phyloP scores from a whole-genome alignment of 92 coral and sea anemone species.

The Zoanthus sociatus region DNA sequence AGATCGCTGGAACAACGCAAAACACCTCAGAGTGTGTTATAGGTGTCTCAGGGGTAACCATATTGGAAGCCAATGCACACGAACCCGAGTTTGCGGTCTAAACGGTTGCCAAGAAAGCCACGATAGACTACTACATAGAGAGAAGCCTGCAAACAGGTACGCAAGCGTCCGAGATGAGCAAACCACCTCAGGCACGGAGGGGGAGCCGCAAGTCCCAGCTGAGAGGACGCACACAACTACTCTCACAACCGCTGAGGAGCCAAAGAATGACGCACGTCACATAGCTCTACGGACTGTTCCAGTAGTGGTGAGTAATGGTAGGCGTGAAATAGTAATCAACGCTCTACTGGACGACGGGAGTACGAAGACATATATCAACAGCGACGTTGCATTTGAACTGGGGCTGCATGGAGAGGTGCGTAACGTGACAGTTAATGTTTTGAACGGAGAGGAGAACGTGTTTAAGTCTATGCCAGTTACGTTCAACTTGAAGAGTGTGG shows the following conservation, averaged over 20 bases:
- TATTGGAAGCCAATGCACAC: constrained; percentile 31
- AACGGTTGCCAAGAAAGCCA: constrained; percentile 55
- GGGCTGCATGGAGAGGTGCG: constrained; percentile 48
- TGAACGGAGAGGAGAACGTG: constrained; percentile 17
- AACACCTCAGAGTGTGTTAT: constrained; percentile 54
- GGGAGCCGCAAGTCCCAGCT: no score
- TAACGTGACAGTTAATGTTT: constrained; percentile 53
- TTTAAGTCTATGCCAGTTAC: constrained; percentile 38
- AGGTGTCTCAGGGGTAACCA: constrained; percentile 62
- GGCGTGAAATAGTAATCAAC: constrained; percentile 29
- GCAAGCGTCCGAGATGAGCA: not conserved
- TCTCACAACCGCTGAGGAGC: no score
- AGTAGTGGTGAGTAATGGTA: constrained; percentile 50
- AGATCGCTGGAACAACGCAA: constrained; percentile 11
- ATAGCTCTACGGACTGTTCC: constrained; percentile 54
- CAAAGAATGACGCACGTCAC: no score
- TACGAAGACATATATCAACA: constrained; percentile 60
- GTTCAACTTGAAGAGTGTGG: constrained; percentile 18
- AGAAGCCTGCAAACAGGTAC: not conserved
- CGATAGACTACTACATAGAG: constrained; percentile 53
- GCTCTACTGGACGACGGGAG: constrained; percentile 64
- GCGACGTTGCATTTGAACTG: constrained; percentile 65
- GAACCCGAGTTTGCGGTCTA: constrained; percentile 59
- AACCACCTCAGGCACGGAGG: not conserved
- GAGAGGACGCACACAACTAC: no score